Conservation (phyloP, 2,797 vertebrate species). For the Catamblyrhynchus diadema region DNA sequence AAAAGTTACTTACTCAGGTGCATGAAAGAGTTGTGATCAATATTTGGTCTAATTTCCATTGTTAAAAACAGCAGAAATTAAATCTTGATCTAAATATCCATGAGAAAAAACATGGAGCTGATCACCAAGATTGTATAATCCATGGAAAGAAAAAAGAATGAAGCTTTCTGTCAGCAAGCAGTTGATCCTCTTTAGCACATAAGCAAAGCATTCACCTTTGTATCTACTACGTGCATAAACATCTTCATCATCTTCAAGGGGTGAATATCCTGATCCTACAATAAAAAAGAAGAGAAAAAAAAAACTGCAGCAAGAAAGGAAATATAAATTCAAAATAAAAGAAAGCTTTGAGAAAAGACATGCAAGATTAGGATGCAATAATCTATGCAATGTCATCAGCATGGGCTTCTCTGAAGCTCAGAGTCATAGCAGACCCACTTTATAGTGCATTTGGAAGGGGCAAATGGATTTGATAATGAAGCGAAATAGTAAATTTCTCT, state of each 20-base stretch:
- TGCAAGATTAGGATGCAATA: conserved; percentile 70
- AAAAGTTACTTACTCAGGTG: conserved; percentile 36
- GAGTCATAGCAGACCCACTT: conserved; percentile 48
- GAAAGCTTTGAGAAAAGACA: conserved; percentile 53
- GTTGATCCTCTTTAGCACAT: conserved; percentile 67
- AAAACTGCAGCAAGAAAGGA: conserved; percentile 75
- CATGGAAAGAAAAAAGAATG: conserved; percentile 30
- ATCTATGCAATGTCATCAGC: conserved; percentile 42
- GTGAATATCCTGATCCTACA: conserved; percentile 93
- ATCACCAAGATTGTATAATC: conserved; percentile 55
- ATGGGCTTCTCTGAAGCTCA: conserved; percentile 42
- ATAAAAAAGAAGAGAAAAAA: conserved; percentile 76
- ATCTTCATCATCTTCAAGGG: conserved; percentile 92
- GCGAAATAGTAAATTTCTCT: not conserved
- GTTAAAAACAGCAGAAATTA: conserved; percentile 1
- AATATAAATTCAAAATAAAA: conserved; percentile 51
- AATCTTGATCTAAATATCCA: conserved; percentile 22
- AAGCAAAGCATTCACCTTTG: conserved; percentile 88
- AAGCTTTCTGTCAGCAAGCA: conserved; percentile 60
- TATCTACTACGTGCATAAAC: conserved; percentile 84
- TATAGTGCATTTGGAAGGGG: conserved; percentile 32
- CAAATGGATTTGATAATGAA: not conserved
- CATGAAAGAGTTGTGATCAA: conserved; percentile 39
- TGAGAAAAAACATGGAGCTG: not conserved
- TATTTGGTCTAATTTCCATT: conserved; percentile 46